Conservation (phyloP, 2,113 vertebrate species). For the Scortum barcoo region DNA sequence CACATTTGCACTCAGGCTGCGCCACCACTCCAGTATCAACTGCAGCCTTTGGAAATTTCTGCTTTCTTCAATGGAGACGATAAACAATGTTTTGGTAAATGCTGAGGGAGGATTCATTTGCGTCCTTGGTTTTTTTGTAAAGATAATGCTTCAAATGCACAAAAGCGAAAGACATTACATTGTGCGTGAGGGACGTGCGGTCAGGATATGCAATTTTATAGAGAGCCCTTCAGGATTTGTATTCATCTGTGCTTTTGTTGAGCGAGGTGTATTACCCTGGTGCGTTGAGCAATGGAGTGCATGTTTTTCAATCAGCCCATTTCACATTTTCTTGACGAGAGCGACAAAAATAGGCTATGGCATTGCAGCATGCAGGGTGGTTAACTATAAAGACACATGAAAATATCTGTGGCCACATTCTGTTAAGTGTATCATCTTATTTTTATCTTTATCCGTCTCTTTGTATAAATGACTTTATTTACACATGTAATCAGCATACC, state of each 20-base stretch:
- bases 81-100: slow-evolving; percentile 55
- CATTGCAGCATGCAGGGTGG: slow-evolving; percentile 2
- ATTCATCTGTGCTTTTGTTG: slow-evolving; percentile 62
- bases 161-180: slow-evolving; percentile 29
- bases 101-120: slow-evolving; percentile 44
- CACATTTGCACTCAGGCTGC: slow-evolving; percentile 41
- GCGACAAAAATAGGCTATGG: slow-evolving; percentile 29
- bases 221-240: slow-evolving; percentile 61
- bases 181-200: slow-evolving; percentile 3
- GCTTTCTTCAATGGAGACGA: slow-evolving; percentile 26
- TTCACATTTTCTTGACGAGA: slow-evolving; percentile 52
- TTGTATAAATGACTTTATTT: slow-evolving; percentile 14
- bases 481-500: neutral
- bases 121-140: slow-evolving; percentile 31
- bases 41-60: slow-evolving; percentile 32
- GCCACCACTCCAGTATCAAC: slow-evolving; percentile 39
- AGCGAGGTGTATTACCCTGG: slow-evolving; percentile 55
- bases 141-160: slow-evolving; percentile 50
- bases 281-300: slow-evolving; percentile 43
- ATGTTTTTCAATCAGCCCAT: slow-evolving; percentile 56
- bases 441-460: neutral
- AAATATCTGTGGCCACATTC: neutral
- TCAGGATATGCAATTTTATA: slow-evolving; percentile 57
- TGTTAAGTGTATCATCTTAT: neutral
- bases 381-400: slow-evolving; percentile 7